A percentile compares a stretch with the other conserved stretches of the same genome.
phyloP scores from a whole-genome alignment of 2,797 vertebrate genomes.

The Gorsachius magnificus region DNA sequence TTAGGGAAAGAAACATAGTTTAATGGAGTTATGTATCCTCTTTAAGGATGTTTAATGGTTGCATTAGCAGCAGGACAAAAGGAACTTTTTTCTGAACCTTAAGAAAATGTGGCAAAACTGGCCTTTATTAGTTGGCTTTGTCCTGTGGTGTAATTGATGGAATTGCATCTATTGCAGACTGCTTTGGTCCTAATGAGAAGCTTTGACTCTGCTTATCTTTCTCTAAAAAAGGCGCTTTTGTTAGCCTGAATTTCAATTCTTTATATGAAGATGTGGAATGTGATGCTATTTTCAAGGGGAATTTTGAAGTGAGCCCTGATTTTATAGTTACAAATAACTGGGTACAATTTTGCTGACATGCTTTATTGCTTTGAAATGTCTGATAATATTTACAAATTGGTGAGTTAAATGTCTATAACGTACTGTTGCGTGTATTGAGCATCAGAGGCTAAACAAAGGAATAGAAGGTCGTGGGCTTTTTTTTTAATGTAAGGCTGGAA shows the following conservation, averaged over 20 bases:
- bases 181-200: not conserved
- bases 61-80: not conserved
- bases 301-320: not conserved
- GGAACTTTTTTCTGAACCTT: not conserved
- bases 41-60: not conserved
- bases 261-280: not conserved
- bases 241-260: not conserved
- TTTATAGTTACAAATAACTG: not conserved
- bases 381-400: not conserved
- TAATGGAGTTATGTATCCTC: not conserved
- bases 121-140: not conserved
- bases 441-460: not conserved
- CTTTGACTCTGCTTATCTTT: not conserved
- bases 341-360: not conserved
- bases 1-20: not conserved
- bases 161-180: not conserved
- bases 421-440: not conserved
- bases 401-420: not conserved
- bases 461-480: not conserved
- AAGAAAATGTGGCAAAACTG: not conserved
- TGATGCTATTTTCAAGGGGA: not conserved
- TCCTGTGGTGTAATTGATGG: not conserved
- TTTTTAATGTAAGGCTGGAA: not conserved
- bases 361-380: not conserved
- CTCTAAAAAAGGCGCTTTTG: not conserved